phyloP scores from a whole-genome alignment of 2,797 vertebrate species.

The Schizopygopsis pylzovi region DNA sequence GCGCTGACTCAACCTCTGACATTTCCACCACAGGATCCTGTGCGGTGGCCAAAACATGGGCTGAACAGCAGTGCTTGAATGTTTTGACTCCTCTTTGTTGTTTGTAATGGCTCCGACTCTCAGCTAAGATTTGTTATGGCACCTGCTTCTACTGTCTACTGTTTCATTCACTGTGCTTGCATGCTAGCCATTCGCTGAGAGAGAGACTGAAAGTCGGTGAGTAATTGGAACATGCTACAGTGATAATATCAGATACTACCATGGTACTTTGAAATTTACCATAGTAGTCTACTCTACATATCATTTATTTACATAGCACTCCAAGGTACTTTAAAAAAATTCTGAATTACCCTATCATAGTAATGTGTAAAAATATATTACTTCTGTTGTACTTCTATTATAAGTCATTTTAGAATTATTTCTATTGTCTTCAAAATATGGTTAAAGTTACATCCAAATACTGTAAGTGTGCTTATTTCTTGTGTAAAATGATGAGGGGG shows the following conservation, averaged over 20 bases:
- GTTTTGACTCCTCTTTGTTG: slow-evolving; percentile 45
- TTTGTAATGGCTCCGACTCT: slow-evolving; percentile 40
- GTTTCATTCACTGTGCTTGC: slow-evolving; percentile 27
- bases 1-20: slow-evolving; percentile 57
- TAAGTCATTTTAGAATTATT: too few relatives aligned
- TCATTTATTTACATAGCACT: background rate
- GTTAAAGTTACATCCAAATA: too few relatives aligned
- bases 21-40: slow-evolving; percentile 50
- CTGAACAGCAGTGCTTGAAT: slow-evolving; percentile 40
- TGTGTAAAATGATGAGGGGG: too few relatives aligned
- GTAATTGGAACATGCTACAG: background rate
- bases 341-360: background rate
- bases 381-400: background rate
- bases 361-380: background rate
- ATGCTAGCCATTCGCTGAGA: slow-evolving; percentile 3
- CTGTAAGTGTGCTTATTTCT: too few relatives aligned
- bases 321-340: background rate
- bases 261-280: background rate
- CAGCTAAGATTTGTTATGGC: slow-evolving; percentile 48
- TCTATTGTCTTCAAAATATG: too few relatives aligned
- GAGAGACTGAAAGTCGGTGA: background rate
- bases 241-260: background rate
- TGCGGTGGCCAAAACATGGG: slow-evolving; percentile 46
- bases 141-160: slow-evolving; percentile 35
- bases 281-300: too few relatives aligned